These are phyloP conservation scores for Rhagonycha lutea DNA, from an alignment of 2,888 invertebrate species.

Conservation along the genomic window DNA sequence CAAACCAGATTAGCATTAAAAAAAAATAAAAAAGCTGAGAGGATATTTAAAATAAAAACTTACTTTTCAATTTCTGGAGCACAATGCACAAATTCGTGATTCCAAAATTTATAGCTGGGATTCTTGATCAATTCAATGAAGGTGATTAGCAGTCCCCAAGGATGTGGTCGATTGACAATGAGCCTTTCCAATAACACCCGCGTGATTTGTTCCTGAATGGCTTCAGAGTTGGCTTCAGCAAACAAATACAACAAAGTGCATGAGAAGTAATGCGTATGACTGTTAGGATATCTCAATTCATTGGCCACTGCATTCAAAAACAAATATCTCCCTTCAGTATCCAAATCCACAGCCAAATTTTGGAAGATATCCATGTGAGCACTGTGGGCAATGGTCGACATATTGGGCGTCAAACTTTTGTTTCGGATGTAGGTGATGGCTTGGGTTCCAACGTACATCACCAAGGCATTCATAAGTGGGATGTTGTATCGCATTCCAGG, in stretches of 20 bases:
- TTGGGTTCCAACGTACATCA: conserved; percentile 96
- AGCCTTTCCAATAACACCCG: conserved; percentile 93
- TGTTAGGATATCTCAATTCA: conserved; percentile 98
- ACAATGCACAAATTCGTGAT: conserved; percentile 98
- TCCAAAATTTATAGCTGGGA: conserved; percentile 98
- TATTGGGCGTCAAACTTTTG: conserved; percentile 91
- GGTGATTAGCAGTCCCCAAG: conserved; percentile 98
- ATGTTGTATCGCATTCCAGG: conserved; percentile 94
- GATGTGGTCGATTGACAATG: conserved; percentile 98
- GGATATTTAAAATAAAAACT: conserved; percentile 53
- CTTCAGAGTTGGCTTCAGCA: conserved; percentile 95
- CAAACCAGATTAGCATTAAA: background rate
- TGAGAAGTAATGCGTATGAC: conserved; percentile 99
- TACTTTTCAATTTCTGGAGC: conserved; percentile 99
- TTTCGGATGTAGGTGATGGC: conserved; percentile 90
- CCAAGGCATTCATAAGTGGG: conserved; percentile 94
- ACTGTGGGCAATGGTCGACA: conserved; percentile 97
- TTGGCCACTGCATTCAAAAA: conserved; percentile 99
- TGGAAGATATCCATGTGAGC: conserved; percentile 99
- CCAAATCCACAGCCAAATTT: conserved; percentile 96
- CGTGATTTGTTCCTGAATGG: conserved; percentile 98
- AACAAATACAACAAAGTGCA: conserved; percentile 96
- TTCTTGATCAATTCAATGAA: conserved; percentile 99
- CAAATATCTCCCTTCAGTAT: conserved; percentile 96
- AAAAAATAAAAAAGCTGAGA: background rate